These are phyloP conservation scores for Porites australiensis DNA, from an alignment of 64 coral and sea anemone genomes.

Conservation along the genomic window DNA sequence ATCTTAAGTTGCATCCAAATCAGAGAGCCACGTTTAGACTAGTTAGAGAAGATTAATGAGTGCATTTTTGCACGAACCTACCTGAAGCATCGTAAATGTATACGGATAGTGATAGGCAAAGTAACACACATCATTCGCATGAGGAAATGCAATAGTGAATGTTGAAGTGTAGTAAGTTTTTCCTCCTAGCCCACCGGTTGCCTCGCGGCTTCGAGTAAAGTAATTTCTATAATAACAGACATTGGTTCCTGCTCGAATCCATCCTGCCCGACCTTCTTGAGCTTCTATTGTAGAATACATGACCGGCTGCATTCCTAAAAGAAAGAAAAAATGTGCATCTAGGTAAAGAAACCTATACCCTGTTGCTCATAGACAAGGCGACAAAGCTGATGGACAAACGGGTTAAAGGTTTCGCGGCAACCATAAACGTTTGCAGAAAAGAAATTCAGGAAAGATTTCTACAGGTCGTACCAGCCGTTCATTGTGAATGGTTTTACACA, in stretches of 20 bases:
- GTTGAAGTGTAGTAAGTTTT: slow-evolving; percentile 97
- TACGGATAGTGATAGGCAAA: slow-evolving; percentile 99
- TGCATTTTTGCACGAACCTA: slow-evolving; percentile 1
- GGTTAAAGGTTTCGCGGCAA: too few relatives aligned
- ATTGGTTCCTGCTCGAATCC: slow-evolving; percentile 85
- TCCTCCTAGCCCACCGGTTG: slow-evolving; percentile 58
- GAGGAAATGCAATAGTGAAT: slow-evolving; percentile 90
- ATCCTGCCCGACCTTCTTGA: slow-evolving; percentile 78
- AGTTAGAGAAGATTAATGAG: not conserved
- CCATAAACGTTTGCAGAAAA: too few relatives aligned
- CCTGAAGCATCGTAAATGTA: slow-evolving; percentile 97
- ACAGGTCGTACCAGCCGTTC: too few relatives aligned
- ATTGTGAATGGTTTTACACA: too few relatives aligned
- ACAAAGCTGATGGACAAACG: too few relatives aligned
- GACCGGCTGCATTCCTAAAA: slow-evolving; percentile 93
- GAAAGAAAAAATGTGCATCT: not conserved
- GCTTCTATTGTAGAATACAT: slow-evolving; percentile 89
- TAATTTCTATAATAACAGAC: slow-evolving; percentile 99
- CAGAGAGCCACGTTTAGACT: too few relatives aligned
- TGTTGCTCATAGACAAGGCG: too few relatives aligned
- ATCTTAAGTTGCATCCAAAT: not conserved
- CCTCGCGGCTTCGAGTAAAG: slow-evolving; percentile 70
- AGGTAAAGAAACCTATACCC: too few relatives aligned
- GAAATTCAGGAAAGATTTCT: too few relatives aligned
- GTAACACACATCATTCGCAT: slow-evolving; percentile 89